These are phyloP conservation scores for Protophormia terraenovae DNA, from an alignment of 2,888 invertebrate genomes.

Conservation along the genomic window DNA sequence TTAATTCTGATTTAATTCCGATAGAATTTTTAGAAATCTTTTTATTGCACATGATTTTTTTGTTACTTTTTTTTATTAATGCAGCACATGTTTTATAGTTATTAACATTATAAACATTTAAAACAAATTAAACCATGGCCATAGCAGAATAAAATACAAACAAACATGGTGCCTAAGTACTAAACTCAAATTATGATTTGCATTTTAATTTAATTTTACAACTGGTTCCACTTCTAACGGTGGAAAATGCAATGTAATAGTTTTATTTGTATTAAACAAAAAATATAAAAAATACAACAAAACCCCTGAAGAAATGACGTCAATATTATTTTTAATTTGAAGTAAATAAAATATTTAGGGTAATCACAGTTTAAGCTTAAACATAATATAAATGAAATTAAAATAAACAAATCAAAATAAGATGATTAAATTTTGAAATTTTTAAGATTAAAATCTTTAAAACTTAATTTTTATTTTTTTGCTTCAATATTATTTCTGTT, in stretches of 20 bases:
- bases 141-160: slow-evolving; percentile 17
- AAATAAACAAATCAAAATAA: not conserved
- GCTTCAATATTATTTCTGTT: too few species aligned
- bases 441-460: too few species aligned
- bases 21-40: not conserved
- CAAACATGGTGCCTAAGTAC: slow-evolving; percentile 29
- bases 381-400: too few species aligned
- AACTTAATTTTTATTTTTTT: too few species aligned
- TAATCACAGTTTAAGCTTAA: not conserved
- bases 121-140: slow-evolving; percentile 12
- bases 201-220: slow-evolving; percentile 41
- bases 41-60: not conserved
- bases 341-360: not conserved
- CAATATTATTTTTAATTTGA: not conserved
- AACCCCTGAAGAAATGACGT: slow-evolving; percentile 37
- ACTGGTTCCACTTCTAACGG: not conserved
- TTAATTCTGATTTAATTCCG: not conserved
- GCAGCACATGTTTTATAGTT: not conserved
- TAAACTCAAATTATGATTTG: slow-evolving; percentile 38
- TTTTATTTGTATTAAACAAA: not conserved
- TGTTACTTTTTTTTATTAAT: not conserved
- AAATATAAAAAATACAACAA: not conserved
- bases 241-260: slow-evolving; percentile 16
- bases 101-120: not conserved
- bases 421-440: too few species aligned